phyloP scores from a whole-genome alignment of 2,797 vertebrate genomes.

The Pelobates cultripes region DNA sequence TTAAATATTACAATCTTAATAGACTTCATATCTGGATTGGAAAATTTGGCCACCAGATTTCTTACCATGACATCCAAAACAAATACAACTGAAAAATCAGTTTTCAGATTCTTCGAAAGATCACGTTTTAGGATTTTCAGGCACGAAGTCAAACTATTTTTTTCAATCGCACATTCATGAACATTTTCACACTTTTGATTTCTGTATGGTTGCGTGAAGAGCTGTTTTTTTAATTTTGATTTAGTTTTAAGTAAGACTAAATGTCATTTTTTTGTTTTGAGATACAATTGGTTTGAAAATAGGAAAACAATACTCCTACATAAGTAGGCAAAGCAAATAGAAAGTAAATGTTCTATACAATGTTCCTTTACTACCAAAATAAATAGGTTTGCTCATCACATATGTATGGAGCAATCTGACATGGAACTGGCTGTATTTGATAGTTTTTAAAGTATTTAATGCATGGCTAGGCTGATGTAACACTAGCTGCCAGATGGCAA shows the following conservation, averaged over 20 bases:
- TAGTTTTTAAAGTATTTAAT: slow-evolving; percentile 4
- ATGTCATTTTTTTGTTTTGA: not conserved
- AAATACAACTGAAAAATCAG: not conserved
- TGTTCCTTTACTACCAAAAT: slow-evolving; percentile 73
- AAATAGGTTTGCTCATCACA: slow-evolving; percentile 73
- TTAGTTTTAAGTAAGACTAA: not conserved
- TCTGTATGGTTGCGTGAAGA: too few species aligned
- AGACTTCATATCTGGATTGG: not conserved
- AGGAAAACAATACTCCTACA: slow-evolving; percentile 6
- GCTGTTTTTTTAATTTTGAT: not conserved
- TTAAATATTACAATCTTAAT: not conserved
- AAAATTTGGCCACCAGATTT: not conserved
- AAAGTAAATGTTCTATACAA: slow-evolving; percentile 69
- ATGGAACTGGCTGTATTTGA: not conserved
- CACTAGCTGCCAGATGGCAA: slow-evolving; percentile 89
- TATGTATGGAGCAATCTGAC: slow-evolving; percentile 43
- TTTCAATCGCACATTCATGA: too few species aligned
- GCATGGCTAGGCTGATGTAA: not conserved
- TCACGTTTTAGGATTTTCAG: not conserved
- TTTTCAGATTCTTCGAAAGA: not conserved
- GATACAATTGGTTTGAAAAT: not conserved
- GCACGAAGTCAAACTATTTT: not conserved
- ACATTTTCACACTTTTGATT: too few species aligned
- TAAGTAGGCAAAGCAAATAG: slow-evolving; percentile 59
- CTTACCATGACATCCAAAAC: not conserved